A percentile compares a stretch with the other conserved stretches of the same genome.
These are phyloP conservation scores for Lasiurus cinereus DNA, from an alignment of 2,113 vertebrate species.

Conservation along the genomic window DNA sequence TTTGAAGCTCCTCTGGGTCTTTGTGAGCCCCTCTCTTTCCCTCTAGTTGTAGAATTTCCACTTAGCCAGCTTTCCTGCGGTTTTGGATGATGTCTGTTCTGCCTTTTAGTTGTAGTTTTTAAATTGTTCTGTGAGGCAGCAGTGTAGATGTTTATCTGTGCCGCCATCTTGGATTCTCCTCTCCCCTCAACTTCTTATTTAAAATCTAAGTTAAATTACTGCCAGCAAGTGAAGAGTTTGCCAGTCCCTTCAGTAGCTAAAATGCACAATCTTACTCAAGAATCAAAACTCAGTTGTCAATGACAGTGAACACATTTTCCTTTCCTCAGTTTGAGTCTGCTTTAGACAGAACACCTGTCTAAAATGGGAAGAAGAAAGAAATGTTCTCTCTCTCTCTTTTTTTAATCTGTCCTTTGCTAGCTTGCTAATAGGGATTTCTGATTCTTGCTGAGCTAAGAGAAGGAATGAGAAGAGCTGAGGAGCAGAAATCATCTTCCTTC, in stretches of 20 bases:
- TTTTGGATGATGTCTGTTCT: too few relatives aligned
- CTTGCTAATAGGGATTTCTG: neutral
- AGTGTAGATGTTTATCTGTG: too few relatives aligned
- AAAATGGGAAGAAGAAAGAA: neutral
- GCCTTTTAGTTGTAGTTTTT: too few relatives aligned
- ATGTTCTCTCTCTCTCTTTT: neutral
- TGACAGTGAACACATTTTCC: neutral
- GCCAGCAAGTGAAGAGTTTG: neutral
- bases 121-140: too few relatives aligned
- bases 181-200: neutral
- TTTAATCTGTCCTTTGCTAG: neutral
- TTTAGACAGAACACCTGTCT: neutral
- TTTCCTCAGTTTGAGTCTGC: neutral
- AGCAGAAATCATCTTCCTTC: neutral
- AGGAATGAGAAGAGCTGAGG: neutral
- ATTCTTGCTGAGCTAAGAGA: neutral
- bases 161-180: too few relatives aligned
- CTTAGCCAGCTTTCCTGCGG: too few relatives aligned
- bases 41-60: too few relatives aligned
- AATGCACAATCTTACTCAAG: neutral
- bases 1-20: too few relatives aligned
- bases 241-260: neutral
- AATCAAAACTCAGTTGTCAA: neutral
- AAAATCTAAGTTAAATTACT: neutral
- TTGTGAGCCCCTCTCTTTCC: too few relatives aligned